These are phyloP conservation scores for Drosophila helvetica DNA, from an alignment of 2,888 invertebrate species.

Conservation along the genomic window DNA sequence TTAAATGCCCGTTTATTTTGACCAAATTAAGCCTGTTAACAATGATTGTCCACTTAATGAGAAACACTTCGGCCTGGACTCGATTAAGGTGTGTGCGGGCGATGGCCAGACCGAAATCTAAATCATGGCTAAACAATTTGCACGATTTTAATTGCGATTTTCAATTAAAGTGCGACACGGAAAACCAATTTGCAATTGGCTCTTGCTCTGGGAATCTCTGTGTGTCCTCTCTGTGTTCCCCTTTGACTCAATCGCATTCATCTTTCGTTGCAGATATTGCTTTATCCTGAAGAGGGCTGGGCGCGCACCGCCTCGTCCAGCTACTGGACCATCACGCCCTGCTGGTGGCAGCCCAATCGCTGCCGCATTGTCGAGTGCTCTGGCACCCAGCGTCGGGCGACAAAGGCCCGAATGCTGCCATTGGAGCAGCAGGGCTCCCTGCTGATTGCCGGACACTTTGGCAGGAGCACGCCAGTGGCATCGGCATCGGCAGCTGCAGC, in stretches of 20 bases:
- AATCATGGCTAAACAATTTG: constrained; percentile 56
- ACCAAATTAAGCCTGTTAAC: constrained; percentile 38
- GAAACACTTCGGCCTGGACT: constrained; percentile 24
- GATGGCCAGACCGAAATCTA: constrained; percentile 10
- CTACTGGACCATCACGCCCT: constrained; percentile 93
- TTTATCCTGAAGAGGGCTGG: constrained; percentile 95
- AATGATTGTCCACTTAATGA: constrained; percentile 47
- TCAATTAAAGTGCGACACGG: constrained; percentile 76
- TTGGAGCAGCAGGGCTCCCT: constrained; percentile 90
- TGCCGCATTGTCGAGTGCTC: constrained; percentile 94
- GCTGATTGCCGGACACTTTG: constrained; percentile 89
- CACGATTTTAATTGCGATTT: constrained; percentile 80
- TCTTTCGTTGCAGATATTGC: constrained; percentile 86
- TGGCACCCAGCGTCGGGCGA: constrained; percentile 86
- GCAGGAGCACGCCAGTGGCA: constrained; percentile 50
- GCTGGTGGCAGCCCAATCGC: constrained; percentile 93
- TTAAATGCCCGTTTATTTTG: constrained; percentile 44
- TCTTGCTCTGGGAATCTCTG: constrained; percentile 42
- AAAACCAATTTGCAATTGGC: constrained; percentile 76
- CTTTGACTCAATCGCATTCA: constrained; percentile 16
- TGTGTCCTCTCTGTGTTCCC: constrained; percentile 2
- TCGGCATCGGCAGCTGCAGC: constrained; percentile 24
- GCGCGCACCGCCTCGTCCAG: constrained; percentile 93
- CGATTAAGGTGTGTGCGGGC: constrained; percentile 35
- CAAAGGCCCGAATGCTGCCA: constrained; percentile 91